Base-by-base conservation (phyloP, 2,888 invertebrate genomes). In the Drosophila borborema region DNA sequence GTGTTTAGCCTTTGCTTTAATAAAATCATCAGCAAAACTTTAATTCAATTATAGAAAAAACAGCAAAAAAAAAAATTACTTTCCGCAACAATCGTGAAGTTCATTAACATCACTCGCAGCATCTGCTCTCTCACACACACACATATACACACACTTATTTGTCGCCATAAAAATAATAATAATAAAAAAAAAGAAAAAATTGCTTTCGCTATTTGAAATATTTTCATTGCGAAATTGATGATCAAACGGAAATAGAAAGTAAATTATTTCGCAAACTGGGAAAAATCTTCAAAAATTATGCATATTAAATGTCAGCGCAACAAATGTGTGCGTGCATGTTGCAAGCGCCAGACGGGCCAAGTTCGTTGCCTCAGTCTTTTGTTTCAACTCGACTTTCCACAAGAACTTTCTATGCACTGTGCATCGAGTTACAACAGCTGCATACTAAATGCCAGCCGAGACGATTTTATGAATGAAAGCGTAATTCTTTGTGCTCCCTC, bases 391-490 rank as follows among this genome's bases (percentile, higher is more conserved):
- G 18, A 85, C 82, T 85, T 88, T 88, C 86, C 71, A 78, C 86
- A 20, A 86, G 88, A 86, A 86, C 85, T 86, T 86, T 88, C 86
- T 72, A 67, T 64, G 54, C 28, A 16, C 18, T 38, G 54, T 49
- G 49, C 41, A 49, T 16, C 31, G 16, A 46, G 12, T 7, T 34
- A 55, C 49, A 20, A 1, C 45, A 34, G 38, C 56, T 72, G 85
- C 70, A 88, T 86, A 81, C 61, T 69, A 73, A 86, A 7, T 58
- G 34, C 36, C 34, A 6, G 16, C 40, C 14, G 18, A 34, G 28
- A 23, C 55, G 38, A n/a, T 64, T 83, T 85, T 77, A 86, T 86
- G 88, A 86, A 88, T 88, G 85, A 86, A 88, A 86, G 83, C 40
- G 55, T 41, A 55, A n/a, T 31, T 55, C 23, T 8, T 41, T 20